These are phyloP conservation scores for Hypsibius dujardini DNA, from an alignment of 1,140 invertebrate species.

Conservation along the genomic window DNA sequence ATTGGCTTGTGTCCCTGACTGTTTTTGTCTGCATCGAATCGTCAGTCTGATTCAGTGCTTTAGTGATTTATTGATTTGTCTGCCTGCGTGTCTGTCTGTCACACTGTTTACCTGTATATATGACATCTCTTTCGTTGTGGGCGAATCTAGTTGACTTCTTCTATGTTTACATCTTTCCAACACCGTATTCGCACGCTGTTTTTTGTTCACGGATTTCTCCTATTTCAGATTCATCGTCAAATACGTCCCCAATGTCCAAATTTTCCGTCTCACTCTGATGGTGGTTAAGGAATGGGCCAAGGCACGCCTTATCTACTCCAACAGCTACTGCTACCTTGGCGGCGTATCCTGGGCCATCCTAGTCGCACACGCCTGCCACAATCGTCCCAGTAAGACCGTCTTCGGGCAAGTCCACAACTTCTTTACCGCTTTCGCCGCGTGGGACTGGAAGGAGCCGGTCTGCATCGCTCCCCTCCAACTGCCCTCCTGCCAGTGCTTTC, in stretches of 20 bases:
- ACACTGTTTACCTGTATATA: too few relatives aligned
- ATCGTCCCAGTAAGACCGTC: not conserved
- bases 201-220: too few relatives aligned
- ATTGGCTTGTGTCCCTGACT: too few relatives aligned
- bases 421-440: not conserved
- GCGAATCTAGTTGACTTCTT: too few relatives aligned
- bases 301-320: not conserved
- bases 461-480: not conserved
- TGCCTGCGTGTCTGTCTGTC: too few relatives aligned
- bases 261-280: not conserved
- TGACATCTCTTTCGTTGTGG: too few relatives aligned
- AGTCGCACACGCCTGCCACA: not conserved
- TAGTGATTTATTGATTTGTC: too few relatives aligned
- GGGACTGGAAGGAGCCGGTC: not conserved
- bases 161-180: too few relatives aligned
- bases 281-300: not conserved
- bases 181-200: too few relatives aligned
- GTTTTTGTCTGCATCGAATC: too few relatives aligned
- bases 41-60: too few relatives aligned
- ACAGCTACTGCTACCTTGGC: not conserved
- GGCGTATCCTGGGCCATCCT: constrained; percentile 4
- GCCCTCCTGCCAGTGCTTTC: too few relatives aligned
- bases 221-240: not conserved
- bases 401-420: not conserved
- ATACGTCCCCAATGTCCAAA: not conserved